Conservation (phyloP, 2,797 vertebrate species). For the Cossypha polioptera region DNA sequence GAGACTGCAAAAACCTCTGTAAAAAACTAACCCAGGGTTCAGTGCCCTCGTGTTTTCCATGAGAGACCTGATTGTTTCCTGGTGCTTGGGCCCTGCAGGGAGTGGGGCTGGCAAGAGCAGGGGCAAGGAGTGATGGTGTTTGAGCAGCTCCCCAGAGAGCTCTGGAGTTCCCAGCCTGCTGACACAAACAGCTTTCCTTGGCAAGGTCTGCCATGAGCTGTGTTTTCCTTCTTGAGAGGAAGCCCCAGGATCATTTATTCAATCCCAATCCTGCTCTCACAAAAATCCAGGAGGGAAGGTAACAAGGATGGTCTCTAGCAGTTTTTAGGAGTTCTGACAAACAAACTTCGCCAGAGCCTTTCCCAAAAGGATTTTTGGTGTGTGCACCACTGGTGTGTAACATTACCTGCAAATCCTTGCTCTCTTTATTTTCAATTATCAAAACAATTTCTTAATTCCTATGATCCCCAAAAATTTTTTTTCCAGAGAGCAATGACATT, state of each 20-base stretch:
- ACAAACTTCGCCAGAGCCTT: too few species aligned
- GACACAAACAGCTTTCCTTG: constrained; percentile 1
- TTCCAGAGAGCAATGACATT: too few species aligned
- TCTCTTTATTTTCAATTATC: too few species aligned
- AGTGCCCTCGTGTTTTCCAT: background rate
- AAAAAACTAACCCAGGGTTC: background rate
- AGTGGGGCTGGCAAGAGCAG: background rate
- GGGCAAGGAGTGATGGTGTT: background rate
- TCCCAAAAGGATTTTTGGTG: too few species aligned
- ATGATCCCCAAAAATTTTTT: too few species aligned
- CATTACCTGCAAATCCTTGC: too few species aligned
- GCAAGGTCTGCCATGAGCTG: background rate
- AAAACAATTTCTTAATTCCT: too few species aligned
- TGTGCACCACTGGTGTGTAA: too few species aligned
- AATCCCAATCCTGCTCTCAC: background rate
- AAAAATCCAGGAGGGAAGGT: background rate
- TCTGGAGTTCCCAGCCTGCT: background rate
- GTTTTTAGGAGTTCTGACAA: background rate
- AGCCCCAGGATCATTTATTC: too few species aligned
- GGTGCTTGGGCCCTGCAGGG: background rate
- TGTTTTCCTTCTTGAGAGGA: background rate
- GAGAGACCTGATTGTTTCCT: background rate
- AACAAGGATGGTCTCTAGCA: background rate
- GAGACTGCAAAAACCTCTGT: background rate
- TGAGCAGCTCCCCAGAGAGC: background rate